Evolutionary conservation across 2,888 invertebrate genomes (phyloP).

Genomic region (Orthosia gracilis): DNA sequence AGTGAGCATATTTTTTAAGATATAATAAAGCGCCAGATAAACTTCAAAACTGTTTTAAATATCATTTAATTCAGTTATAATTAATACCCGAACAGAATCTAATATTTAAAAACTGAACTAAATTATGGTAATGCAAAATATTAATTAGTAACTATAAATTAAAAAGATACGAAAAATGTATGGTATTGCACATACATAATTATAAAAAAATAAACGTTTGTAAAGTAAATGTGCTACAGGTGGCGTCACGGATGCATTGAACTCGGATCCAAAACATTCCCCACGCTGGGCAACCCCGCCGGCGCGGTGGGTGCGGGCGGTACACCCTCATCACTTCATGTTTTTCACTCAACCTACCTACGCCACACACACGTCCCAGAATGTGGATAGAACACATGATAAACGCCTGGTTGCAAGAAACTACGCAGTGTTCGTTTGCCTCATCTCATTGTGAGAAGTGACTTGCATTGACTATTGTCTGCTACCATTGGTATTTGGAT

Average conservation of each 20-base stretch:
- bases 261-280: conserved; percentile 81
- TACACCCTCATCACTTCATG: conserved; percentile 79
- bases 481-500: conserved; percentile 65
- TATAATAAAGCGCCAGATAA: neutral
- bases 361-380: conserved; percentile 71
- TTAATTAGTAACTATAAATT: neutral
- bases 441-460: conserved; percentile 75
- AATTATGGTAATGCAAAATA: neutral
- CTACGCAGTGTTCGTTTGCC: conserved; percentile 81
- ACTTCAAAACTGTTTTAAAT: neutral
- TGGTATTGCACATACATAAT: neutral
- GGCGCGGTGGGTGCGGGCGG: conserved; percentile 59
- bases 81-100: neutral
- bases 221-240: conserved; percentile 48
- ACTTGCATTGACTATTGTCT: conserved; percentile 72
- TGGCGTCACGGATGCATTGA: conserved; percentile 80
- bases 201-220: conserved; percentile 16
- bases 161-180: neutral
- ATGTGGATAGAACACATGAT: conserved; percentile 74
- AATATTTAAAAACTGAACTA: neutral
- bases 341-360: conserved; percentile 76
- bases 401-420: conserved; percentile 78
- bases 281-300: conserved; percentile 68
- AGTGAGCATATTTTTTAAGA: conserved; percentile 49
- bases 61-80: neutral